Conservation (phyloP, 2,888 invertebrate species). For the Lathronympha strigana region DNA sequence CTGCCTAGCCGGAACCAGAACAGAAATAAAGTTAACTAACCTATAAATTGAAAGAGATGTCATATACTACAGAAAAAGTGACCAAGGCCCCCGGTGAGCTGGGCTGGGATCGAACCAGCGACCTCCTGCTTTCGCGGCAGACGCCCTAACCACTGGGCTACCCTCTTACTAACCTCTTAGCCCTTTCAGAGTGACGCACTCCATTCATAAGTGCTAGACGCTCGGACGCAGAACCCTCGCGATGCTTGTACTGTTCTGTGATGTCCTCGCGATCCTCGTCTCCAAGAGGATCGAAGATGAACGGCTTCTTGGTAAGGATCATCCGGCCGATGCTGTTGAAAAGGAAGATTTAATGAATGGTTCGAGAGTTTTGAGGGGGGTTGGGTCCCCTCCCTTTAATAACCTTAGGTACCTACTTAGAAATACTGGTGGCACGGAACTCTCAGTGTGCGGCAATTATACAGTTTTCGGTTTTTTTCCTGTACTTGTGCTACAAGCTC, state of each 20-base stretch:
- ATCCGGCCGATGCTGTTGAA: conserved; percentile 87
- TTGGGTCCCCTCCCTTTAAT: no score
- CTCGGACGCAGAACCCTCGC: conserved; percentile 89
- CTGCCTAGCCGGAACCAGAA: no score
- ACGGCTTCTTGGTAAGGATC: conserved; percentile 90
- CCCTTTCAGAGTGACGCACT: conserved; percentile 86
- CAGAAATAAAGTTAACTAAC: no score
- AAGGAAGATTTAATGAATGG: neutral
- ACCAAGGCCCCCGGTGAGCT: no score
- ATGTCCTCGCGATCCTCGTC: conserved; percentile 89
- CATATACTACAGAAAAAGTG: no score
- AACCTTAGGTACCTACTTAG: no score
- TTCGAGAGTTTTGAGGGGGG: neutral
- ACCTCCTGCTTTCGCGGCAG: neutral
- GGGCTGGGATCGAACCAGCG: no score
- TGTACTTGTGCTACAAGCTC: no score
- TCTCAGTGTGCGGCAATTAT: no score
- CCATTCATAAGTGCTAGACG: conserved; percentile 90
- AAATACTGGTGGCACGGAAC: no score
- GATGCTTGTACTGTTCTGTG: conserved; percentile 87
- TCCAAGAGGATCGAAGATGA: conserved; percentile 88
- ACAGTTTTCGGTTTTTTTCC: no score
- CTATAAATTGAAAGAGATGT: no score
- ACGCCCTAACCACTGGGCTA: neutral
- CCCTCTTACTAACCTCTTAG: conserved; percentile 78